Base-by-base conservation (phyloP, 2,113 vertebrate genomes). In the Pitta sordida region DNA sequence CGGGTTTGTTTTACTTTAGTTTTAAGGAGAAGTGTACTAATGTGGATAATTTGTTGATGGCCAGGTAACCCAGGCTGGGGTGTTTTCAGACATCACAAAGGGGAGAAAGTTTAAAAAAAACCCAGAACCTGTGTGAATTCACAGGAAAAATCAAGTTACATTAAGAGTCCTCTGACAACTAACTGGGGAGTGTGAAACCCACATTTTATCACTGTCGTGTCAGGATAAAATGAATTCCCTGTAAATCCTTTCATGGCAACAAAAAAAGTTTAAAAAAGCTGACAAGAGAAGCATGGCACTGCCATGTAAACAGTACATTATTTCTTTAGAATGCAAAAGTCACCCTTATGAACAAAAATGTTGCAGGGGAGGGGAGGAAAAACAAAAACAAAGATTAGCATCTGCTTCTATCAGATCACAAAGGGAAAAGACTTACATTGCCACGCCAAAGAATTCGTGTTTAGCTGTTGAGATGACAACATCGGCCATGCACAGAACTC, bases 371-470 rank as follows among this genome's bases (percentile, higher is more conserved):
- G 9, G 29, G 52, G 60, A 78, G 81, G 43, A 29, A 64, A 88
- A 70, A 34, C 39, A 60, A 83, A 71, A 34, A 69, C 46, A 34
- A 90, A 49, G 68, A 96, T 95, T 32, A 97, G 91, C 95, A 95
- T 73, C 34, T 81, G 86, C 73, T 95, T 96, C 86, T 62, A 76
- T 70, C 48, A 14, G 62, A 91, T 64, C 82, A 79, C 96, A 96
- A 95, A 97, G 18, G 93, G 96, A 95, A 95, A 87, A 55, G 87
- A 98, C 99, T 99, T 98, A 99, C 99, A 99, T 98, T 70, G 99
- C 98, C 75, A 99, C 99, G 24, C 99, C 99, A 88, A 99, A 99
- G 98, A 99, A 99, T 97, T 99, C 99, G 21, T 99, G 99, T 86
- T 98, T 99, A 96, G 99, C 98, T 65, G 99, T 99, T 64, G 99